Percentiles rank a stretch among this genome's conserved stretches.
phyloP scores from a whole-genome alignment of 35 echinoderm and acorn worm genomes.

The Apostichopus japonicus region DNA sequence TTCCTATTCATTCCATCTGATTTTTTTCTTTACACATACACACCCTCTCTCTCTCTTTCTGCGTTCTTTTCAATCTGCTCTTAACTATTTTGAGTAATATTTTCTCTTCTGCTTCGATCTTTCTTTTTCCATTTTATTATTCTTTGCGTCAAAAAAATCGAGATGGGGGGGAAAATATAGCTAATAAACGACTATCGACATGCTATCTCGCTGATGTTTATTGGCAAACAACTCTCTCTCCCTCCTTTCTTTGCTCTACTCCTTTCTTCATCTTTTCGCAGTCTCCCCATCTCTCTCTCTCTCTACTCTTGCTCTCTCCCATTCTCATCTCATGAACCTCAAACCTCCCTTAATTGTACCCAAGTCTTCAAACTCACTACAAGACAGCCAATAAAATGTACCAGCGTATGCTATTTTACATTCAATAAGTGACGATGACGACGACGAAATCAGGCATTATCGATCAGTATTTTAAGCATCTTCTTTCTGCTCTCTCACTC shows the following conservation, averaged over 20 bases:
- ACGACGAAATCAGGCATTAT: constrained; percentile 19
- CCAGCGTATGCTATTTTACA: constrained; percentile 34
- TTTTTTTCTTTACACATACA: not conserved
- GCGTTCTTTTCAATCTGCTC: not conserved
- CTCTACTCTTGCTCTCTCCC: not conserved
- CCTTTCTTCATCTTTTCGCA: not conserved
- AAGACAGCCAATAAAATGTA: constrained; percentile 46
- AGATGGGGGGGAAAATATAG: not conserved
- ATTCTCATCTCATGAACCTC: constrained; percentile 11
- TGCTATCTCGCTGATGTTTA: constrained; percentile 38
- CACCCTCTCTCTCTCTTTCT: not conserved
- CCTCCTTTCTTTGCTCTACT: not conserved
- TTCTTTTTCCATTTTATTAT: not conserved
- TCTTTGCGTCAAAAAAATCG: not conserved
- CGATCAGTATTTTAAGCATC: not conserved
- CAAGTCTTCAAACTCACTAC: not conserved
- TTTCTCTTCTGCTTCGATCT: not conserved
- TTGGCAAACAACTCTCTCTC: constrained; percentile 39
- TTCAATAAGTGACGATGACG: constrained; percentile 35
- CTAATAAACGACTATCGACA: constrained; percentile 36
- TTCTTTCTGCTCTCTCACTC: not conserved
- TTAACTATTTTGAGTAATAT: not conserved
- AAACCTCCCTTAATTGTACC: constrained; percentile 49
- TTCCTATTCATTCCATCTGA: constrained; percentile 34
- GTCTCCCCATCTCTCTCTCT: not conserved